Conservation (phyloP, 2,113 vertebrate genomes). For the Urocolius indicus region DNA sequence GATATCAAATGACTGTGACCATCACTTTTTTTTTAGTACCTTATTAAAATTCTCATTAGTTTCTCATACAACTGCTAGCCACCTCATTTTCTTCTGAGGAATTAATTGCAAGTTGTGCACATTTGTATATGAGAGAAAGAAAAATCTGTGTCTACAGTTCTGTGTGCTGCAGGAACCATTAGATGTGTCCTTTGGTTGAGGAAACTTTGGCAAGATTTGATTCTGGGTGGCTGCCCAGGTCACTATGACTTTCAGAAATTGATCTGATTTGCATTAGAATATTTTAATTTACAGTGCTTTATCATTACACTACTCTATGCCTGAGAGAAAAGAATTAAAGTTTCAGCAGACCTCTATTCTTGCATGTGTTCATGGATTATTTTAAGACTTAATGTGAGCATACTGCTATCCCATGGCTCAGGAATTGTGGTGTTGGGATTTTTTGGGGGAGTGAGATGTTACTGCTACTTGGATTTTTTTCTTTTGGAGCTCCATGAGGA, state of each 20-base stretch:
- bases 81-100: constrained; percentile 9
- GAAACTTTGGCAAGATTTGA: constrained; percentile 2
- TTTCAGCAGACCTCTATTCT: not conserved
- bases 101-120: not conserved
- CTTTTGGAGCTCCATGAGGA: not conserved
- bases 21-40: not conserved
- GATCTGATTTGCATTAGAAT: constrained; percentile 21
- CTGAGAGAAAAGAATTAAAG: not conserved
- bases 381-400: not conserved
- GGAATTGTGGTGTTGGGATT: not conserved
- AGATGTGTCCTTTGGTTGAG: not conserved
- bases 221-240: constrained; percentile 4
- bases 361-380: not conserved
- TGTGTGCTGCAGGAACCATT: not conserved
- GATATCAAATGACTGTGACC: not conserved
- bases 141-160: not conserved
- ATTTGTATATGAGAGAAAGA: not conserved
- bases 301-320: not conserved
- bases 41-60: constrained; percentile 32
- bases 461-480: not conserved
- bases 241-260: not conserved
- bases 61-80: not conserved
- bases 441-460: accelerated
- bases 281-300: constrained; percentile 24
- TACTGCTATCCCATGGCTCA: not conserved